phyloP scores from a whole-genome alignment of 2,888 invertebrate genomes.

The Spilosoma lubricipeda region DNA sequence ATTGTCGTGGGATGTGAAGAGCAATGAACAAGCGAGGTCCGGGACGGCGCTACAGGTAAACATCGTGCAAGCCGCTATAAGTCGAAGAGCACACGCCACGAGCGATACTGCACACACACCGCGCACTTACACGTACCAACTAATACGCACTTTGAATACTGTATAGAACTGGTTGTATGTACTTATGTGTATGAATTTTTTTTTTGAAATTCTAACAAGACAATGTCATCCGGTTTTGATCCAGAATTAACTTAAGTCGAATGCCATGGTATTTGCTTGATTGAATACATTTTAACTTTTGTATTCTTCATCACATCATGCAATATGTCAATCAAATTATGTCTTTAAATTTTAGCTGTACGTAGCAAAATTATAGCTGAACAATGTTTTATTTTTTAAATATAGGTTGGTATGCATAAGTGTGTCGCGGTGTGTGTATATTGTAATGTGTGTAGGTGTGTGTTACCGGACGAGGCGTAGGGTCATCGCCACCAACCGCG shows the following conservation, averaged over 20 bases:
- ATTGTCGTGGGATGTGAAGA: constrained; percentile 7
- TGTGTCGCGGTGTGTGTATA: constrained; percentile 15
- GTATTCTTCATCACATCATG: neutral
- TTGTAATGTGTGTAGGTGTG: constrained; percentile 24
- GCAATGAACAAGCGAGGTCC: constrained; percentile 46
- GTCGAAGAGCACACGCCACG: constrained; percentile 62
- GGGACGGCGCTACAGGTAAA: constrained; percentile 33
- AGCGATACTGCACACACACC: constrained; percentile 34
- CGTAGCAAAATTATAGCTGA: too few species aligned
- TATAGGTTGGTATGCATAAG: constrained; percentile 27
- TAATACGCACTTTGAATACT: too few species aligned
- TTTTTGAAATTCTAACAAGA: neutral
- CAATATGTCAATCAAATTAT: too few species aligned
- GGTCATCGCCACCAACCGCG: constrained; percentile 77
- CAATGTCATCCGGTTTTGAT: neutral
- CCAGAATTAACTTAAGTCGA: neutral
- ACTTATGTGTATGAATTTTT: neutral
- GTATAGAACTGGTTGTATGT: neutral
- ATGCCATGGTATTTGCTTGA: neutral
- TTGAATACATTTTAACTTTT: neutral
- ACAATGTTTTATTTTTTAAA: neutral
- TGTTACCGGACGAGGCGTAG: constrained; percentile 71
- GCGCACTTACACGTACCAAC: constrained; percentile 15
- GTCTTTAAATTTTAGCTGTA: too few species aligned
- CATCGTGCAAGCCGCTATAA: constrained; percentile 56